A percentile compares a stretch with the other conserved stretches of the same genome.
Conservation (phyloP, 2,113 vertebrate genomes). For the Chascanopsetta lugubris region DNA sequence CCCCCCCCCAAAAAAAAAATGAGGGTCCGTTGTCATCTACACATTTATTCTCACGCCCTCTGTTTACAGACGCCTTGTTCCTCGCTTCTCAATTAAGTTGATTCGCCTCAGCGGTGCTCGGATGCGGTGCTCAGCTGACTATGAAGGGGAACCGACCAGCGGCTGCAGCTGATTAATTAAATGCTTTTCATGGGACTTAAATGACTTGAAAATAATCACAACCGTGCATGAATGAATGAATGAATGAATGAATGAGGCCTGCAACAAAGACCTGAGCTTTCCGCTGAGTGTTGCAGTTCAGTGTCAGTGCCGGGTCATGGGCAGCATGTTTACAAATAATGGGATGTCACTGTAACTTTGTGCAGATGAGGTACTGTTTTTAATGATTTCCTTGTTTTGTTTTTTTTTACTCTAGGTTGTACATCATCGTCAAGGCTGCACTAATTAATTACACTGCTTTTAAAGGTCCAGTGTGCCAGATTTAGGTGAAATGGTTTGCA, state of each 20-base stretch:
- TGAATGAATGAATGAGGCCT: conserved; percentile 69
- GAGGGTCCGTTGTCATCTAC: conserved; percentile 43
- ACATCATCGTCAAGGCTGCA: too few relatives aligned
- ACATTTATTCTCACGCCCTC: conserved; percentile 60
- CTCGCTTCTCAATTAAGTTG: conserved; percentile 75
- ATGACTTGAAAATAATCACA: conserved; percentile 73
- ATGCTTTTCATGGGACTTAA: conserved; percentile 75
- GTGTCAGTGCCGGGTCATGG: too few relatives aligned
- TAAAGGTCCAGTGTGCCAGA: too few relatives aligned
- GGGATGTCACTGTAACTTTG: too few relatives aligned
- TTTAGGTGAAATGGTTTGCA: too few relatives aligned
- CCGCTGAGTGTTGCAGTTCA: conserved; percentile 42
- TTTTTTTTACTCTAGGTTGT: too few relatives aligned
- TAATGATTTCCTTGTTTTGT: too few relatives aligned
- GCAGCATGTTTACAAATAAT: too few relatives aligned
- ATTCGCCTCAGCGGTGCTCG: conserved; percentile 53
- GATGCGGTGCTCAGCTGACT: conserved; percentile 68
- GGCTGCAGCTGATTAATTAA: conserved; percentile 75
- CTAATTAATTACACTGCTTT: too few relatives aligned
- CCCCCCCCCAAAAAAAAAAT: conserved; percentile 10
- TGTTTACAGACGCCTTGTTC: conserved; percentile 71
- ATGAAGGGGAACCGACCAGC: conserved; percentile 69
- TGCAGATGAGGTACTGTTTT: too few relatives aligned
- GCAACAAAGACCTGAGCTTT: conserved; percentile 58
- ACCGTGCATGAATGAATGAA: conserved; percentile 29